These are phyloP conservation scores for Lepetodrilus schrolli DNA, from an alignment of 2,888 invertebrate species.

Conservation along the genomic window DNA sequence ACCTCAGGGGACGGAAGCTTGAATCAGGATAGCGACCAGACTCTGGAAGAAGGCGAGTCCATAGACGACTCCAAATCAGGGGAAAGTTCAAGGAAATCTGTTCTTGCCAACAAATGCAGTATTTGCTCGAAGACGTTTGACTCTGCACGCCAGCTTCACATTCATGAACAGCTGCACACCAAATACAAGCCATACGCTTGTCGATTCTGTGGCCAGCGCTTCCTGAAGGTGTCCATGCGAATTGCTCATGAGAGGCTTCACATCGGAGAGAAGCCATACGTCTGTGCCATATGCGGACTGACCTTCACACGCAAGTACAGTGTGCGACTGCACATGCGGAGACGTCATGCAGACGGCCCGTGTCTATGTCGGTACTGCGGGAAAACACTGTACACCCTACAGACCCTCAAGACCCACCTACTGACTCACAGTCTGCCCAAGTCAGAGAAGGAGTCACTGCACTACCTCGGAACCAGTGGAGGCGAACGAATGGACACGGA, in stretches of 20 bases:
- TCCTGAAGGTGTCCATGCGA: constrained; percentile 56
- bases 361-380: constrained; percentile 63
- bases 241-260: constrained; percentile 60
- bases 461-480: constrained; percentile 42
- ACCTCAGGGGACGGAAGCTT: constrained; percentile 3
- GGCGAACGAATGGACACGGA: background rate
- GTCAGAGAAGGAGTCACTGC: constrained; percentile 53
- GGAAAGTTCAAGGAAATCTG: constrained; percentile 2
- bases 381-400: constrained; percentile 51
- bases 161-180: constrained; percentile 60
- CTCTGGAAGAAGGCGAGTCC: background rate
- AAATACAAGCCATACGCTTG: constrained; percentile 65
- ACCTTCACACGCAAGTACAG: constrained; percentile 59
- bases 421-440: constrained; percentile 56
- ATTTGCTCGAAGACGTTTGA: constrained; percentile 61
- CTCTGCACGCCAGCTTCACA: constrained; percentile 53
- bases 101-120: constrained; percentile 46
- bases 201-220: constrained; percentile 60
- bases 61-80: constrained; percentile 5
- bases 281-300: constrained; percentile 61
- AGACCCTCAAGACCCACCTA: constrained; percentile 54
- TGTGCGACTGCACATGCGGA: constrained; percentile 57
- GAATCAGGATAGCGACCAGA: background rate
- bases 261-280: constrained; percentile 43
- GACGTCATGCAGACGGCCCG: constrained; percentile 60